Evolutionary conservation across 2,888 invertebrate genomes (phyloP).

Genomic region (Dorcus parallelipipedus): DNA sequence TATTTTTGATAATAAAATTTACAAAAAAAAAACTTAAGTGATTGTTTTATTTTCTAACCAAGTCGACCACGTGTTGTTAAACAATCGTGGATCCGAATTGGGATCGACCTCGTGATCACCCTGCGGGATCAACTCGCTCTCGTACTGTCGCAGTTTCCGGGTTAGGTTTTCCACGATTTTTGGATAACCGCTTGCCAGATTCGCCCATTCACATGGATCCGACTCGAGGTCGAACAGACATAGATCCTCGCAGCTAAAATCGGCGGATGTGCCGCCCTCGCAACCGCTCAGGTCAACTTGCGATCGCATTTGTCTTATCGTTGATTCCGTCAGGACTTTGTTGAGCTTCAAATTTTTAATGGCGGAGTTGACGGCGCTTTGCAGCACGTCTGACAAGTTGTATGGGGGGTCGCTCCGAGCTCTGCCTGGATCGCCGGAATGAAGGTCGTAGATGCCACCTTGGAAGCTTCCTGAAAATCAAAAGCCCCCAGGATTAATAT

Average conservation of each 20-base stretch:
- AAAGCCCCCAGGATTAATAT: background rate
- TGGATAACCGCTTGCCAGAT: conserved; percentile 29
- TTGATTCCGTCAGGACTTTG: conserved; percentile 20
- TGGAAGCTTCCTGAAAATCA: conserved; percentile 19
- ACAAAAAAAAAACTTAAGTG: background rate
- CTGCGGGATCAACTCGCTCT: conserved; percentile 30
- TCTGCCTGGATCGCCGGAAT: conserved; percentile 35
- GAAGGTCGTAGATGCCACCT: conserved; percentile 30
- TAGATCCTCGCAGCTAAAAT: conserved; percentile 9
- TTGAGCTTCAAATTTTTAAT: conserved; percentile 25
- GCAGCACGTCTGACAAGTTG: conserved; percentile 28
- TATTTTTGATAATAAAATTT: background rate
- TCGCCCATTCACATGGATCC: conserved; percentile 43
- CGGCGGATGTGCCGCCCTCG: background rate
- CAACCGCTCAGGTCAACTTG: conserved; percentile 18
- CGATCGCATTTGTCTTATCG: conserved; percentile 23
- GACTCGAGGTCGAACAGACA: conserved; percentile 39
- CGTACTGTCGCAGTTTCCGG: conserved; percentile 26
- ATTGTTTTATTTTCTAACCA: conserved; percentile 26
- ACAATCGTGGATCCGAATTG: conserved; percentile 32
- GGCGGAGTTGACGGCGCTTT: conserved; percentile 34
- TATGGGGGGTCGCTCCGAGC: conserved; percentile 29
- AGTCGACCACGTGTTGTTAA: conserved; percentile 37
- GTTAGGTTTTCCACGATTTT: conserved; percentile 26
- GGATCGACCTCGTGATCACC: conserved; percentile 27